Percentiles rank a stretch among this genome's conserved stretches.
Evolutionary conservation across 1,140 invertebrate species (phyloP).

Genomic region (Papilio machaon): DNA sequence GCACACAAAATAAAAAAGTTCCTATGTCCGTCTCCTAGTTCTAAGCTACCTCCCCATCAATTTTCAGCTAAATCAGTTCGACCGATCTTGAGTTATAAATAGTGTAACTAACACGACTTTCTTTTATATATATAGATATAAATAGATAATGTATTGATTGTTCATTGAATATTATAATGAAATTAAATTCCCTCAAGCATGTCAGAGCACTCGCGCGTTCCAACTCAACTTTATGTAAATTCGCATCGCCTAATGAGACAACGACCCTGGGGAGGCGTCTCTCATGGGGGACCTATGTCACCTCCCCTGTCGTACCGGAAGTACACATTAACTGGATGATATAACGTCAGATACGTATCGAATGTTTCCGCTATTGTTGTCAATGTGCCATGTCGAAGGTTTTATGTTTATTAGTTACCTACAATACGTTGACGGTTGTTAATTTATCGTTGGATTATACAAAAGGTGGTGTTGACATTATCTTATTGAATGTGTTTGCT

Average conservation of each 20-base stretch:
- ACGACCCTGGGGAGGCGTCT: constrained; percentile 45
- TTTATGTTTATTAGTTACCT: constrained; percentile 23
- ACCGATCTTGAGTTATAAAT: too few relatives aligned
- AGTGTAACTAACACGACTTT: too few relatives aligned
- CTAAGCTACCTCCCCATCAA: too few relatives aligned
- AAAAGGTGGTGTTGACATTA: neutral
- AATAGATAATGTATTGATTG: too few relatives aligned
- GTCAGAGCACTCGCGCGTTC: constrained; percentile 47
- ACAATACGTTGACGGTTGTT: neutral
- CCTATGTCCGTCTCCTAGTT: too few relatives aligned
- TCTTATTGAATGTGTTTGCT: neutral
- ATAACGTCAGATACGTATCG: constrained; percentile 26
- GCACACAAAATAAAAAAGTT: too few relatives aligned
- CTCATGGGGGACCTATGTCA: constrained; percentile 34
- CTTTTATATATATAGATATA: too few relatives aligned
- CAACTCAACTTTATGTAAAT: constrained; percentile 61
- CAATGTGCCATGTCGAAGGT: constrained; percentile 27
- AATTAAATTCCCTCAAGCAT: constrained; percentile 41
- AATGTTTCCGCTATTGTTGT: constrained; percentile 36
- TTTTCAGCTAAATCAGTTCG: too few relatives aligned
- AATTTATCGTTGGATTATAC: constrained; percentile 3
- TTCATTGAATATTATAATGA: neutral
- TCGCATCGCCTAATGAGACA: constrained; percentile 58
- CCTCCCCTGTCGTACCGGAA: constrained; percentile 35
- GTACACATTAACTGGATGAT: constrained; percentile 39